Evolutionary conservation across 2,888 invertebrate genomes (phyloP).

Genomic region (Caenorhabditis wallacei): DNA sequence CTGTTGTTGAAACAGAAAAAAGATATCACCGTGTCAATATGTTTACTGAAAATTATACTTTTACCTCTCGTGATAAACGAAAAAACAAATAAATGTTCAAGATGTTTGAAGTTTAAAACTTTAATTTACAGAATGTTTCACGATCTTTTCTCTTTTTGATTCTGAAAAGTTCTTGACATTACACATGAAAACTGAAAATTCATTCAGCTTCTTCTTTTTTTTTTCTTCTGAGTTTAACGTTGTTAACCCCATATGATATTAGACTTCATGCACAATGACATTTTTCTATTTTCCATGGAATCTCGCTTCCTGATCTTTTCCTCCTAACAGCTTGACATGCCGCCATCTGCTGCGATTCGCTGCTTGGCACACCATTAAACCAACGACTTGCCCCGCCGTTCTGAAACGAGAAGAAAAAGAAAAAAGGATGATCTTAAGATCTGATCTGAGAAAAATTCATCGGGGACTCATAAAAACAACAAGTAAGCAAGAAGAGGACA

Average conservation of each 20-base stretch:
- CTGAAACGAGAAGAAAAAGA: conserved; percentile 25
- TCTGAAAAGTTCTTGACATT: neutral
- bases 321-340: conserved; percentile 42
- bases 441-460: conserved; percentile 21
- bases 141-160: neutral
- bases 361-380: conserved; percentile 58
- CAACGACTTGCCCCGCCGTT: conserved; percentile 31
- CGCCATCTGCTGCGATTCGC: conserved; percentile 38
- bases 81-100: neutral
- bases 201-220: neutral
- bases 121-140: neutral
- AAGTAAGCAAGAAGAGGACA: neutral
- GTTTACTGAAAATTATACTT: neutral
- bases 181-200: neutral
- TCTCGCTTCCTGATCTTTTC: conserved; percentile 3
- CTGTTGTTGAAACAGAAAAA: too few species aligned
- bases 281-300: conserved; percentile 19
- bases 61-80: neutral
- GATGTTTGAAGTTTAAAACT: neutral
- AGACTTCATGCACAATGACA: conserved; percentile 27
- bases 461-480: conserved; percentile 7
- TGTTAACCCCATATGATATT: conserved; percentile 35
- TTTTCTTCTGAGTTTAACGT: conserved; percentile 1
- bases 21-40: too few species aligned
- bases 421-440: conserved; percentile 3